A percentile compares a stretch with the other conserved stretches of the same genome.
Conservation (phyloP, 30 jellyfish, hydroid and myxozoan species). For the Euphysa ruthae region DNA sequence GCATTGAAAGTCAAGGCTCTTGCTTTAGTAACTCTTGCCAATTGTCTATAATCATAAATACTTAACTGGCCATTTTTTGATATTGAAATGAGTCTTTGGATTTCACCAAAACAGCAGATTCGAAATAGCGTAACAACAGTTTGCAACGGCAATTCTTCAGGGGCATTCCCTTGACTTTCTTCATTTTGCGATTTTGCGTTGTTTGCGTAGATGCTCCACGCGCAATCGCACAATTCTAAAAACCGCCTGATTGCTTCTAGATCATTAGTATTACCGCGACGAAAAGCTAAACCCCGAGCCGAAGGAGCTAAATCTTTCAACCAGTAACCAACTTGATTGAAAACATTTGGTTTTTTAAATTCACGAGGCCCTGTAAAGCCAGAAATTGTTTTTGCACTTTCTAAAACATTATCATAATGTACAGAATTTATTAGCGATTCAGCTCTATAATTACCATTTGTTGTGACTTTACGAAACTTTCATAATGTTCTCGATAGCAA, state of each 20-base stretch:
- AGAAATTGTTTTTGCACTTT: neutral
- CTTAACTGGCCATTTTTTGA: neutral
- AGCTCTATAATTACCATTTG: no score
- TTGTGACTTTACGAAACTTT: no score
- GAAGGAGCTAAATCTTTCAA: neutral
- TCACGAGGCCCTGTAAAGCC: neutral
- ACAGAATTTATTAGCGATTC: no score
- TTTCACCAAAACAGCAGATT: neutral
- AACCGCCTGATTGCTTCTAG: neutral
- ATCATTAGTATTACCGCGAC: neutral
- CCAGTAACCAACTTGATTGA: neutral
- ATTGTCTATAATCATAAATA: neutral
- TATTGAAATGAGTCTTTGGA: neutral
- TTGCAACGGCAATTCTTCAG: no score
- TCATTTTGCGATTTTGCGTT: neutral
- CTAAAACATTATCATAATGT: neutral
- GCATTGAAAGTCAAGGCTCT: constrained; percentile 2
- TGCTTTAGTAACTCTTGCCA: neutral
- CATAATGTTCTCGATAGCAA: no score
- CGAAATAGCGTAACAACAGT: no score
- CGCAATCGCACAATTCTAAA: neutral
- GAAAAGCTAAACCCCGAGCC: neutral
- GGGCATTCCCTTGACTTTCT: no score
- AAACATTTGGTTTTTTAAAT: neutral
- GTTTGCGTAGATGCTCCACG: neutral